A percentile compares a stretch with the other conserved stretches of the same genome.
Conservation (phyloP, 2,888 invertebrate species). For the Protodeltote pygarga region DNA sequence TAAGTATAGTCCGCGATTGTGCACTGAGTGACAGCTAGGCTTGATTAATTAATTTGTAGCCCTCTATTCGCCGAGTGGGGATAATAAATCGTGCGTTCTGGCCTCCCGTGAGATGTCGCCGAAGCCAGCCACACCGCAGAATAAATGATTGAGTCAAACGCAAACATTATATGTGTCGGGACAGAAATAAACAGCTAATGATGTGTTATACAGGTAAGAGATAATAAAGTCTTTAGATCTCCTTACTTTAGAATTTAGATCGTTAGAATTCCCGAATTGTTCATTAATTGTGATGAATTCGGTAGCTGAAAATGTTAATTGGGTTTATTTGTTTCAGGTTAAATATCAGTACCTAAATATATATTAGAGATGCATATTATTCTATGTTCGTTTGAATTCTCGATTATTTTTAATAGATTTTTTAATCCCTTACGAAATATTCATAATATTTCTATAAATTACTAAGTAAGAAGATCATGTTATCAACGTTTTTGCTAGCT, state of each 20-base stretch:
- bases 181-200: slow-evolving; percentile 83
- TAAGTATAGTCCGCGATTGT: slow-evolving; percentile 78
- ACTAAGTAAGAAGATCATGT: too few species aligned
- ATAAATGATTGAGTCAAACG: slow-evolving; percentile 83
- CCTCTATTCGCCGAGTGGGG: slow-evolving; percentile 71
- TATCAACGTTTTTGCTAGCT: too few species aligned
- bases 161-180: slow-evolving; percentile 76
- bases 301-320: slow-evolving; percentile 33
- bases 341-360: too few species aligned
- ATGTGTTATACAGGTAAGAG: slow-evolving; percentile 82
- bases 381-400: slow-evolving; percentile 32
- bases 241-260: slow-evolving; percentile 67
- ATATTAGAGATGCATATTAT: slow-evolving; percentile 17
- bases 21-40: slow-evolving; percentile 81
- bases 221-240: slow-evolving; percentile 83
- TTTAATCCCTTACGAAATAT: too few species aligned
- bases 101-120: slow-evolving; percentile 85
- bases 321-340: slow-evolving; percentile 37
- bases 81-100: slow-evolving; percentile 83
- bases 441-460: too few species aligned
- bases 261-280: slow-evolving; percentile 72
- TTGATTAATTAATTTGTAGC: slow-evolving; percentile 85
- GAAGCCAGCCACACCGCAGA: slow-evolving; percentile 69
- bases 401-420: too few species aligned
- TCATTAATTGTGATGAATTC: slow-evolving; percentile 60